phyloP scores from a whole-genome alignment of 2,797 vertebrate genomes.

The Lacerta bilineata region DNA sequence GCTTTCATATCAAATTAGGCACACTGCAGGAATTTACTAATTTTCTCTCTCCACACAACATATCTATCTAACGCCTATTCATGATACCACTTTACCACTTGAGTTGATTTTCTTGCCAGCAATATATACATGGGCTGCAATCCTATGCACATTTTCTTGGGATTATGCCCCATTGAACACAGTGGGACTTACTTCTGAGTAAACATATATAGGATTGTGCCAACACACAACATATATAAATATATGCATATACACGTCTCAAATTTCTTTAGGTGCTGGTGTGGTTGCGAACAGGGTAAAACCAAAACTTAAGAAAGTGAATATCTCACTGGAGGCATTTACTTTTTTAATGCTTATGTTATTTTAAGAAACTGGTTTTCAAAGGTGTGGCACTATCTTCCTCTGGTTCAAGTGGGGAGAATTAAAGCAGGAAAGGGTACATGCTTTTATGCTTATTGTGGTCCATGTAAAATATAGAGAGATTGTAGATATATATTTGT shows the following conservation, averaged over 20 bases:
- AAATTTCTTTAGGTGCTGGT: slow-evolving; percentile 81
- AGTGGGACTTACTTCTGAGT: slow-evolving; percentile 26
- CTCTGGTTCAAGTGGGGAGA: slow-evolving; percentile 71
- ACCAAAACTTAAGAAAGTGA: slow-evolving; percentile 64
- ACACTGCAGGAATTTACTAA: slow-evolving; percentile 82
- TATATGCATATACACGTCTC: slow-evolving; percentile 71
- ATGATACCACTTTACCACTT: slow-evolving; percentile 71
- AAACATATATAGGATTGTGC: slow-evolving; percentile 3
- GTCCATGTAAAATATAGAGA: slow-evolving; percentile 22
- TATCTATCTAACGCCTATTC: slow-evolving; percentile 76
- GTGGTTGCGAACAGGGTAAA: slow-evolving; percentile 77
- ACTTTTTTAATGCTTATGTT: slow-evolving; percentile 29
- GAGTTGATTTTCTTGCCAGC: slow-evolving; percentile 87
- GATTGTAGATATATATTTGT: background rate
- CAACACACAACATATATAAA: background rate
- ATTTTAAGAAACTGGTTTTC: slow-evolving; percentile 66
- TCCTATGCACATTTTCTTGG: slow-evolving; percentile 17
- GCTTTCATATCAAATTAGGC: slow-evolving; percentile 81
- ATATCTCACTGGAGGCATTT: slow-evolving; percentile 62
- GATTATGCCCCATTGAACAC: background rate
- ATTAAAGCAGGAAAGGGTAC: slow-evolving; percentile 31
- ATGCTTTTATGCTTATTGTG: slow-evolving; percentile 46
- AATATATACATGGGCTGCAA: slow-evolving; percentile 49
- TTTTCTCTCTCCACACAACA: slow-evolving; percentile 34
- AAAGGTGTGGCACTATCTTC: slow-evolving; percentile 73